Evolutionary conservation across 2,113 vertebrate species (phyloP).

Genomic region (Pituophis catenifer): DNA sequence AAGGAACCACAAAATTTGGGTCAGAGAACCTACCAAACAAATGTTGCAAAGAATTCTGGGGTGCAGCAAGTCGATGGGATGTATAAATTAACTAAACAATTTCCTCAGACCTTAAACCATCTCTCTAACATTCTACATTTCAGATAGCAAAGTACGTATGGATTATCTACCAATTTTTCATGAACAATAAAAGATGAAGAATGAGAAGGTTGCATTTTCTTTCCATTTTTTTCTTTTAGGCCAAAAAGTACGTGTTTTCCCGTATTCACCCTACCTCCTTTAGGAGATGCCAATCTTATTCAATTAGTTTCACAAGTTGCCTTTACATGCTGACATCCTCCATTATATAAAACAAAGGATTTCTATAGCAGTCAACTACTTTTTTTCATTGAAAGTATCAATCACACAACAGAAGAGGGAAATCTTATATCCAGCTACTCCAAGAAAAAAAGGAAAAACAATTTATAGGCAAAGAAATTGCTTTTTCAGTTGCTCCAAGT

Average conservation of each 20-base stretch:
- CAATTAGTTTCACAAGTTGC: slow-evolving; percentile 60
- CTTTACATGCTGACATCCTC: slow-evolving; percentile 50
- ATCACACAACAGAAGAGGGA: slow-evolving; percentile 51
- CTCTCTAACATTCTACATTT: slow-evolving; percentile 47
- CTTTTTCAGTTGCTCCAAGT: slow-evolving; percentile 49
- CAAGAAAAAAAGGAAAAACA: slow-evolving; percentile 58
- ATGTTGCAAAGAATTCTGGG: slow-evolving; percentile 46
- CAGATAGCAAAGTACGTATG: slow-evolving; percentile 25
- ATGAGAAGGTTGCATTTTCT: slow-evolving; percentile 33
- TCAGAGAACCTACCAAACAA: slow-evolving; percentile 18
- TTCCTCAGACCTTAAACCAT: slow-evolving; percentile 38
- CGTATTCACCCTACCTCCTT: slow-evolving; percentile 12
- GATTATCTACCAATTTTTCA: slow-evolving; percentile 42
- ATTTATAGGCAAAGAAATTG: slow-evolving; percentile 63
- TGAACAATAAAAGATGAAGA: slow-evolving; percentile 44
- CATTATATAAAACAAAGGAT: slow-evolving; percentile 33
- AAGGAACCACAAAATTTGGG: slow-evolving; percentile 16
- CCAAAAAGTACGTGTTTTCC: slow-evolving; percentile 33
- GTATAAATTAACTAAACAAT: slow-evolving; percentile 43
- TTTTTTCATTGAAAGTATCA: slow-evolving; percentile 59
- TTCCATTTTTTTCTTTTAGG: slow-evolving; percentile 13
- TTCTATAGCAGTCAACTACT: slow-evolving; percentile 43
- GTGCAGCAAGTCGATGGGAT: slow-evolving; percentile 42
- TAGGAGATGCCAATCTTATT: slow-evolving; percentile 61
- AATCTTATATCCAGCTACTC: slow-evolving; percentile 41